Conservation (phyloP, 1,140 invertebrate species). For the Zaprionus camerounensis region DNA sequence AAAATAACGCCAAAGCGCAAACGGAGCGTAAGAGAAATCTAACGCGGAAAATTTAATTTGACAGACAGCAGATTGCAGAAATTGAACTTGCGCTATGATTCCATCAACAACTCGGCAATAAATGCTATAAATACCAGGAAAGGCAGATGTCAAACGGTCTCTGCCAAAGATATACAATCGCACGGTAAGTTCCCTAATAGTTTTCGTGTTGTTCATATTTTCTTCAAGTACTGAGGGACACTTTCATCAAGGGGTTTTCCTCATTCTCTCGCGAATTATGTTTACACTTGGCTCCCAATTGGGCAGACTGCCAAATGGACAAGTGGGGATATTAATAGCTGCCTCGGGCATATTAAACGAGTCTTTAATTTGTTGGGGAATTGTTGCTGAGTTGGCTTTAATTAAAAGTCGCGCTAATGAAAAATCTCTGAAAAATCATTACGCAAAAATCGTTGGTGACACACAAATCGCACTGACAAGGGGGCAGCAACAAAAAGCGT, state of each 20-base stretch:
- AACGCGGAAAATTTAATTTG: constrained; percentile 60
- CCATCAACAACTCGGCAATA: constrained; percentile 62
- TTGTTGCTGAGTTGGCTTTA: constrained; percentile 35
- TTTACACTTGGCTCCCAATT: constrained; percentile 7
- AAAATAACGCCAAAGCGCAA: constrained; percentile 20
- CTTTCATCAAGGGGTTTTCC: not conserved
- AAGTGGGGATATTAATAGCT: constrained; percentile 45
- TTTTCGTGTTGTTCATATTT: not conserved
- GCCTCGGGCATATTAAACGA: constrained; percentile 32
- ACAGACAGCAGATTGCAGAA: constrained; percentile 46
- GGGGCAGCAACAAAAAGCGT: not conserved
- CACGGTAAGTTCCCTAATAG: no score
- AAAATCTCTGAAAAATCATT: constrained; percentile 17
- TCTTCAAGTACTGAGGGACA: not conserved
- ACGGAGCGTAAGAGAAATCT: constrained; percentile 29
- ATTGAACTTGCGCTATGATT: constrained; percentile 60
- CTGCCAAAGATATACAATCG: no score
- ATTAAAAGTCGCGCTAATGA: constrained; percentile 52
- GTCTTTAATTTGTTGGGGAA: constrained; percentile 54
- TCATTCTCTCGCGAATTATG: not conserved
- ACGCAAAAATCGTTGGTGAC: constrained; percentile 5
- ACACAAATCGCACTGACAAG: not conserved
- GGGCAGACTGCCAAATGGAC: constrained; percentile 57
- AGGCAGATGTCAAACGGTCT: not conserved
- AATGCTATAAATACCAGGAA: constrained; percentile 55